phyloP scores from a whole-genome alignment of 2,113 vertebrate species.

The Gila orcuttii region DNA sequence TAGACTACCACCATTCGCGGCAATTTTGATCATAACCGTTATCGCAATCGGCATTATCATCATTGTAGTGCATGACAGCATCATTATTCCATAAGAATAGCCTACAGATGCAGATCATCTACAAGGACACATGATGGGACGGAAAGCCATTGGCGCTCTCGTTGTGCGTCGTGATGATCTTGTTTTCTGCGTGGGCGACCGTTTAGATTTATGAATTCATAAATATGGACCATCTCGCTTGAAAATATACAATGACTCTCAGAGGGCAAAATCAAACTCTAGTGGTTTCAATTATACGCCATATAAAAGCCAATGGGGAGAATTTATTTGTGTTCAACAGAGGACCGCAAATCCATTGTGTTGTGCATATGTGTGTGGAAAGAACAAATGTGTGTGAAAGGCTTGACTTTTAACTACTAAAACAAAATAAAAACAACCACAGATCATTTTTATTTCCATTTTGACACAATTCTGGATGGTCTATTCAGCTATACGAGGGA shows the following conservation, averaged over 20 bases:
- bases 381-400: neutral
- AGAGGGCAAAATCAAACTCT: slow-evolving; percentile 17
- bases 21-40: slow-evolving; percentile 1
- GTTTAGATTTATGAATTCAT: slow-evolving; percentile 24
- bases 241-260: slow-evolving; percentile 27
- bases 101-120: slow-evolving; percentile 24
- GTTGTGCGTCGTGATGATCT: neutral
- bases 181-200: neutral
- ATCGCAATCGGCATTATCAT: neutral
- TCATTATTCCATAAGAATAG: slow-evolving; percentile 29
- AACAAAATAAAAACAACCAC: slow-evolving; percentile 10
- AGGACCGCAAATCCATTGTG: neutral
- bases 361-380: neutral
- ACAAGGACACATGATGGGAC: slow-evolving; percentile 20
- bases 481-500: neutral
- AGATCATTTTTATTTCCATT: neutral
- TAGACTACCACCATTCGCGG: neutral
- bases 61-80: neutral
- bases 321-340: slow-evolving; percentile 12
- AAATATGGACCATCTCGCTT: slow-evolving; percentile 12
- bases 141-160: neutral
- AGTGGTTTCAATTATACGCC: slow-evolving; percentile 14
- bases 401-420: slow-evolving; percentile 9
- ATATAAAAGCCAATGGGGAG: neutral
- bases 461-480: neutral